Percentiles rank a stretch among this genome's conserved stretches.
Conservation (phyloP, 2,888 invertebrate species). For the Ophion obscuratus region DNA sequence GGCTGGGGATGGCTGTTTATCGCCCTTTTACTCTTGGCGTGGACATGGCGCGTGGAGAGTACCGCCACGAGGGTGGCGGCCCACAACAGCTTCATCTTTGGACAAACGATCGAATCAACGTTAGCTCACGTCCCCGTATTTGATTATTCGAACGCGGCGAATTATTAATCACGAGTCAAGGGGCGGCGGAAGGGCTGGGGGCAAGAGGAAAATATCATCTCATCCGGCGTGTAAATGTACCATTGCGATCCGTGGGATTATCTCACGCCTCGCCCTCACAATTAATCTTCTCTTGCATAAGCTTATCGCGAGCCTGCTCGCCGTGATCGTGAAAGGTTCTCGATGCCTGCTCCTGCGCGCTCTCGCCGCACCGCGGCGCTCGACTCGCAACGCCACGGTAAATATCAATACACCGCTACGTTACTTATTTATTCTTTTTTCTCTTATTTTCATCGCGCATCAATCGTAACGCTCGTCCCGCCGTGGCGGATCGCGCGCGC, state of each 20-base stretch:
- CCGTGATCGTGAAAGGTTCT: constrained; percentile 79
- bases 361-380: constrained; percentile 8
- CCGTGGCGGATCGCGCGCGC: neutral
- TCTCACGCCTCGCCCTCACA: constrained; percentile 79
- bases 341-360: constrained; percentile 38
- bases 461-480: neutral
- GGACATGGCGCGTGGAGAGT: constrained; percentile 77
- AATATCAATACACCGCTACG: constrained; percentile 3
- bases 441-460: neutral
- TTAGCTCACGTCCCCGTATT: constrained; percentile 32
- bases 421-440: neutral
- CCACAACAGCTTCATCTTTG: constrained; percentile 80
- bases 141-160: neutral
- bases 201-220: constrained; percentile 9
- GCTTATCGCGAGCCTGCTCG: constrained; percentile 49
- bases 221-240: constrained; percentile 43
- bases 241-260: constrained; percentile 75
- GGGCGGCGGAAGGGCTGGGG: neutral
- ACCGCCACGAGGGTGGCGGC: constrained; percentile 79
- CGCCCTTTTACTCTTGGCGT: constrained; percentile 78
- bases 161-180: neutral
- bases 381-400: constrained; percentile 23
- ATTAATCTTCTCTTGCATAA: constrained; percentile 67
- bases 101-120: constrained; percentile 55
- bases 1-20: constrained; percentile 75